Evolutionary conservation across 2,113 vertebrate genomes (phyloP).

Genomic region (Myanophis thanlyinensis): DNA sequence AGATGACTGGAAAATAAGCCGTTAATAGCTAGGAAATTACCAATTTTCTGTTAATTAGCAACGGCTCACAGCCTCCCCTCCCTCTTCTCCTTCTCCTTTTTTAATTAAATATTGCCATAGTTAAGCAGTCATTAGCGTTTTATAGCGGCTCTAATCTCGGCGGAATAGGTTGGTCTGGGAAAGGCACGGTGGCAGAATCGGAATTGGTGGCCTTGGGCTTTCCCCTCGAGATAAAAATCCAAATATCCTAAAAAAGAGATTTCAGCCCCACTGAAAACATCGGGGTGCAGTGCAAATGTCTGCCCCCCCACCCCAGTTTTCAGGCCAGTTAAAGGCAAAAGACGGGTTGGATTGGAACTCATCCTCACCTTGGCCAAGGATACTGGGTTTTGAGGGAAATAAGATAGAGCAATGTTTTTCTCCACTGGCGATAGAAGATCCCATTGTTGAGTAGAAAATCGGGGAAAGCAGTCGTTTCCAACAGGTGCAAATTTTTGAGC

Average conservation of each 20-base stretch:
- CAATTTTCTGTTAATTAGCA: conserved; percentile 35
- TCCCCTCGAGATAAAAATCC: neutral
- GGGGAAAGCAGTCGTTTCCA: neutral
- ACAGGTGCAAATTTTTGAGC: neutral
- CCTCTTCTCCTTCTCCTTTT: neutral
- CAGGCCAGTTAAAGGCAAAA: neutral
- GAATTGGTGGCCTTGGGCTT: neutral
- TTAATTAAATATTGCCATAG: conserved; percentile 1
- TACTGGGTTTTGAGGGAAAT: neutral
- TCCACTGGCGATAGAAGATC: neutral
- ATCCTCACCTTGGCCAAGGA: neutral
- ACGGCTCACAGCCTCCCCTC: conserved; percentile 15
- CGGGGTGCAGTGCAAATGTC: neutral
- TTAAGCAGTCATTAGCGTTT: conserved; percentile 25
- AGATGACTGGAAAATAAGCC: conserved; percentile 31
- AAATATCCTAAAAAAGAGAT: neutral
- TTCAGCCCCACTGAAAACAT: no score
- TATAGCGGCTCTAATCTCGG: neutral
- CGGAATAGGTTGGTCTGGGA: conserved; percentile 7
- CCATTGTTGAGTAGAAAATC: neutral
- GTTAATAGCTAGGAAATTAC: conserved; percentile 34
- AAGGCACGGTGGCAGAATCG: neutral
- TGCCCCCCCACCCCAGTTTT: neutral
- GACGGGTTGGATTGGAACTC: neutral
- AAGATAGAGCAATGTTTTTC: neutral